Evolutionary conservation across 2,888 invertebrate genomes (phyloP), one percentile per base, ranked within the genome.

Genomic region (Calephelis perditalis): DNA sequence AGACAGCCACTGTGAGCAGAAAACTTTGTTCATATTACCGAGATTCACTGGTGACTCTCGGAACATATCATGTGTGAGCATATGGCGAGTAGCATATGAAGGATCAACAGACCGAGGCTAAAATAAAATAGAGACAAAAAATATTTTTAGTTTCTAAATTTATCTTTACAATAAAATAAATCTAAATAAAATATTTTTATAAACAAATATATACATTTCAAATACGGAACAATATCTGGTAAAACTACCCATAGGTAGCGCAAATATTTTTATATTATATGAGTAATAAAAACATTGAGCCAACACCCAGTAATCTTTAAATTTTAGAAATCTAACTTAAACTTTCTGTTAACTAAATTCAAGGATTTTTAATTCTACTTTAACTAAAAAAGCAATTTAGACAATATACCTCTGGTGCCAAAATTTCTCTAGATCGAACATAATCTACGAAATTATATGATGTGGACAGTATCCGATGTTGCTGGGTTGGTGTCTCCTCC

Each of bases 1-100:
- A 70, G 97, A 97, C 47, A 99, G 92, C 98, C 99, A 99, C 81
- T 98, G 96, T 0, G 98, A 97, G 80, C 98, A 97, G 91, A 98
- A 99, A 63, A 97, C 96, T 86, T 97, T 97, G 85, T 97, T 97
- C 92, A 97, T 95, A 81, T 95, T 96, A 69, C 95, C 96, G 66
- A 97, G 91, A 77, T 93, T 94, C 74, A 97, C 94, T 9, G 96
- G 94, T 35, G 95, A 95, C 85, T 97, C 97, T 71, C 95, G 94
- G 75, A 96, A 94, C 93, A 97, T 95, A 84, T 97, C 96, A 78
- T 97, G 96, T 0, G 96, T 96, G 67, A 97, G 92, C 86, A 97
- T 96, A 84, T 97, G 97, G 4, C 97, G 92, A 7, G 96, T 96
- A 15, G 96, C 96, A 79, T 96, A 96, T 67, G 96, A 95, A 59